Conservation (phyloP, 35 echinoderm and acorn worm genomes). For the Diadema setosum region DNA sequence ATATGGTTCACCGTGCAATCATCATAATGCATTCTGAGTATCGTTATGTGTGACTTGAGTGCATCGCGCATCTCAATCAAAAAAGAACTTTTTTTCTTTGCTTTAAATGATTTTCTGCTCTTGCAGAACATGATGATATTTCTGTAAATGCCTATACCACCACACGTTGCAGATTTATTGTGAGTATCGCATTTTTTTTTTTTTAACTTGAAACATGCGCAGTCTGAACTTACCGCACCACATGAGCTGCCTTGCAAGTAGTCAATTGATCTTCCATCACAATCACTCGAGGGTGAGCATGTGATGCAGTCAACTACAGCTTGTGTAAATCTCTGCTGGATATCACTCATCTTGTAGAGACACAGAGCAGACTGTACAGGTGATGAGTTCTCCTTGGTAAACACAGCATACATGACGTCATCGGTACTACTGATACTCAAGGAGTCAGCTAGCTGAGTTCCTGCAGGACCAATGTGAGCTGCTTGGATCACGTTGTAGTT, state of each 20-base stretch:
- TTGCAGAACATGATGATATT: no score
- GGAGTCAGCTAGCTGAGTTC: background rate
- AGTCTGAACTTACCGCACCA: background rate
- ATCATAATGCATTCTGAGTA: no score
- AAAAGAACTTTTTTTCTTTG: no score
- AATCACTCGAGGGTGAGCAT: no score
- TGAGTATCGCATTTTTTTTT: no score
- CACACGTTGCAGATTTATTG: no score
- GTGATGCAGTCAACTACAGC: background rate
- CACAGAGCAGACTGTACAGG: constrained; percentile 37
- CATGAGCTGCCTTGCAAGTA: background rate
- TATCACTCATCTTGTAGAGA: constrained; percentile 24
- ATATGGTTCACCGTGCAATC: no score
- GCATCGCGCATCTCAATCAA: no score
- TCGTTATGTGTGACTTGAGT: no score
- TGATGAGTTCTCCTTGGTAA: background rate
- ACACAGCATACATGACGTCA: constrained; percentile 6
- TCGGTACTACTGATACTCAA: background rate
- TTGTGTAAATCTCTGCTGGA: background rate
- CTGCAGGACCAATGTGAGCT: constrained; percentile 33
- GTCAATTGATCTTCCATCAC: background rate
- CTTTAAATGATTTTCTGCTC: no score
- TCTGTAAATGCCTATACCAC: no score
- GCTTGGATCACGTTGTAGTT: constrained; percentile 19
- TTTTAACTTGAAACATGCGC: no score